Percentiles rank a stretch among this genome's conserved stretches.
Conservation (phyloP, 1,140 invertebrate species). For the Drosophila busckii region DNA sequence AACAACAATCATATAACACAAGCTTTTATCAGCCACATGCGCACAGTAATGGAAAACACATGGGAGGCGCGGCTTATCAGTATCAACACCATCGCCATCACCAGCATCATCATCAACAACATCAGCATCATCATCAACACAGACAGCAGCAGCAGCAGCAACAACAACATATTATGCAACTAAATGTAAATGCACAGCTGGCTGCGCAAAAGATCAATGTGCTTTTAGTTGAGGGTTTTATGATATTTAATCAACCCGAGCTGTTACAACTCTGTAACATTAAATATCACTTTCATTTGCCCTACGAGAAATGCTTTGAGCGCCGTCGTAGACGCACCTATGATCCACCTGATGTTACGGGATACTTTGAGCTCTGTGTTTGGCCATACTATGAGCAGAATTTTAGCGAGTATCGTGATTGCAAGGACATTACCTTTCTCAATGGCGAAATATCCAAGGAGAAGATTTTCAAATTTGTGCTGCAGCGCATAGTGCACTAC, state of each 20-base stretch:
- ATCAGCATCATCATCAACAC: slow-evolving; percentile 28
- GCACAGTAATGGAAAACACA: slow-evolving; percentile 18
- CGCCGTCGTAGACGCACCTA: slow-evolving; percentile 84
- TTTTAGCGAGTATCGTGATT: slow-evolving; percentile 65
- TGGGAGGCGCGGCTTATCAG: slow-evolving; percentile 8
- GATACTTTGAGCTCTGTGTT: slow-evolving; percentile 88
- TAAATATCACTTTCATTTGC: slow-evolving; percentile 86
- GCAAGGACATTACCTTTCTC: slow-evolving; percentile 72
- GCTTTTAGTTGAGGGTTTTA: slow-evolving; percentile 88
- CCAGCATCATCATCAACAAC: slow-evolving; percentile 29
- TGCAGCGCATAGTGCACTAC: slow-evolving; percentile 68
- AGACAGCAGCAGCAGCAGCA: slow-evolving; percentile 37
- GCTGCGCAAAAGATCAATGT: slow-evolving; percentile 80
- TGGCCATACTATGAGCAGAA: slow-evolving; percentile 85
- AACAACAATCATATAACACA: slow-evolving; percentile 23
- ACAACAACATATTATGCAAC: slow-evolving; percentile 57
- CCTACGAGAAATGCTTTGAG: slow-evolving; percentile 83
- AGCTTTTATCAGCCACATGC: slow-evolving; percentile 24
- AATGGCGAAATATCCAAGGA: slow-evolving; percentile 73
- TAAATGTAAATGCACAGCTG: slow-evolving; percentile 56
- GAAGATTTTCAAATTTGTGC: slow-evolving; percentile 71
- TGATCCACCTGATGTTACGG: slow-evolving; percentile 87
- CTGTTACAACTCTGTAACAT: slow-evolving; percentile 84
- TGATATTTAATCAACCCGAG: slow-evolving; percentile 85
- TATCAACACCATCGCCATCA: slow-evolving; percentile 11